Evolutionary conservation across 2,888 invertebrate species (phyloP).

Genomic region (Nephrotoma flavescens): DNA sequence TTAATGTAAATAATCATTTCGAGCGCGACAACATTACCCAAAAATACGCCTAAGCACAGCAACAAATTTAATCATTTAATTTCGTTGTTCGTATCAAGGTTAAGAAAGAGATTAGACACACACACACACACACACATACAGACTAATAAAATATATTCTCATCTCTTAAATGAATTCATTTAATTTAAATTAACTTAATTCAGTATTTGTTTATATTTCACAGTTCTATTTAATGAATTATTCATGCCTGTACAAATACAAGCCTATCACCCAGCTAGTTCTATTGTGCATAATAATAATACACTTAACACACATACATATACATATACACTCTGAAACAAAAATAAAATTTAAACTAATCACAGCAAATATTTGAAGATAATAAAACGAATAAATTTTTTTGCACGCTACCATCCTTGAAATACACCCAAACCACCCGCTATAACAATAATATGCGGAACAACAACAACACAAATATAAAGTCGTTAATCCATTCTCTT

Average conservation of each 20-base stretch:
- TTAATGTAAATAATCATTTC: not conserved
- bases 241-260: not conserved
- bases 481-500: not conserved
- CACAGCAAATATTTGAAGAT: not conserved
- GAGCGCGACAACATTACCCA: not conserved
- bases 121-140: not conserved
- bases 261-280: not conserved
- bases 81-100: not conserved
- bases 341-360: not conserved
- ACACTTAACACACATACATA: not conserved
- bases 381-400: not conserved
- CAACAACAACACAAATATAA: not conserved
- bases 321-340: not conserved
- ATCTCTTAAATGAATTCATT: not conserved
- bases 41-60: not conserved
- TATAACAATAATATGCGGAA: not conserved
- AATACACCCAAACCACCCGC: not conserved
- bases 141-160: not conserved
- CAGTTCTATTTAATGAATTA: not conserved
- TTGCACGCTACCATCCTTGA: not conserved
- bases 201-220: not conserved
- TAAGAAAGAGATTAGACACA: not conserved
- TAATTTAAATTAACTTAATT: not conserved
- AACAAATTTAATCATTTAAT: not conserved
- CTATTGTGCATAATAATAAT: not conserved